Evolutionary conservation across 2,888 invertebrate genomes (phyloP), one percentile per base, ranked within the genome.

Genomic region (Rhopalosiphum nymphaeae): DNA sequence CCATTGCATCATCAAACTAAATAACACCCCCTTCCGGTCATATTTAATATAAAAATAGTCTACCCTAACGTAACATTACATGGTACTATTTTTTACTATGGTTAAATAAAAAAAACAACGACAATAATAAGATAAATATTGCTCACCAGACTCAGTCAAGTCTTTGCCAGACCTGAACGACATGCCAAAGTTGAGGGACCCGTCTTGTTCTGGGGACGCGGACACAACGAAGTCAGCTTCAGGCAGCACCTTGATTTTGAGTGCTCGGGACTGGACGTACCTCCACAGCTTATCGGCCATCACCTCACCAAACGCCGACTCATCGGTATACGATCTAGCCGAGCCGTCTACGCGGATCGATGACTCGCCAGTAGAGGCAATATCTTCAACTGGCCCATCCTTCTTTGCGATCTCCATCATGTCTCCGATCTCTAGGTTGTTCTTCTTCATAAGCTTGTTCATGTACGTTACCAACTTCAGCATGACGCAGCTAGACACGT

Each of bases 401-500:
- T 90, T 93, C 42, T 96, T 97, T 97, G 29, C 97, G 97, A 98
- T 97, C 96, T 98, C 97, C 94, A 98, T 96, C 95, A 98, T 97
- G 94, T 97, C 97, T 89, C 97, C 97, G 89, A 98, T 96, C 95
- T 98, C 98, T 95, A 98, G 97, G 91, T 97, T 97, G 0, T 98
- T 97, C 95, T 98, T 98, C 96, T 98, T 97, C 95, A 98, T 96
- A 96, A 98, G 97, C 95, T 97, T 96, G 96, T 98, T 98, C 96
- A 98, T 98, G 96, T 98, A 98, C 42, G 97, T 97, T 84, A 98
- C 97, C 95, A 98, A 96, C 96, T 98, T 98, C 44, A 98, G 96
- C 96, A 98, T 98, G 95, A 98, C 97, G 96, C 98, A 98, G 21
- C 98, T 97, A 78, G 98, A 97, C 89, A 98, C 97, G 95, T 98